Percentiles rank a stretch among this genome's conserved stretches.
Conservation (phyloP, 2,797 vertebrate species). For the Lindbergichthys nudifrons region DNA sequence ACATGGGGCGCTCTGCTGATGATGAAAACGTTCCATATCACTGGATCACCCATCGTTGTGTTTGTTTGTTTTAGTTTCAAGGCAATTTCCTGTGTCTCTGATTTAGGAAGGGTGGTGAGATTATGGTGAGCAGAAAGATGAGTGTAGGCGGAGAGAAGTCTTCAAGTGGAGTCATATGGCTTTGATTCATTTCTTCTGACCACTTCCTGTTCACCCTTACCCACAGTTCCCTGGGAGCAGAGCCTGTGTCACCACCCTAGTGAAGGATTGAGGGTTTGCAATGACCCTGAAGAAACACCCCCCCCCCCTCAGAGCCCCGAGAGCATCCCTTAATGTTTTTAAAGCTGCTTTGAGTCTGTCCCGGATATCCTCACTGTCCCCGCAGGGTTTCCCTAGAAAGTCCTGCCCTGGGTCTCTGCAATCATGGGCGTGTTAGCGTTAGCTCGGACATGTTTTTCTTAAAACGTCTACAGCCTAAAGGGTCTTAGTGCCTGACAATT, state of each 20-base stretch:
- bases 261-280: conserved; percentile 61
- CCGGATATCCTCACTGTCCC: conserved; percentile 77
- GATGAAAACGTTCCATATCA: conserved; percentile 48
- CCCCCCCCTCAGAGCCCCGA: conserved; percentile 50
- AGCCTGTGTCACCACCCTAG: conserved; percentile 60
- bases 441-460: conserved; percentile 60
- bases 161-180: conserved; percentile 69
- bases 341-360: conserved; percentile 80
- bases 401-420: conserved; percentile 55
- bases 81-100: conserved; percentile 61
- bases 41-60: conserved; percentile 45
- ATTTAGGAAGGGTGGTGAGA: conserved; percentile 36
- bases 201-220: conserved; percentile 75
- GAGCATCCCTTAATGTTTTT: conserved; percentile 76
- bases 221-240: conserved; percentile 64
- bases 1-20: conserved; percentile 26
- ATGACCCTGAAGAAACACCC: conserved; percentile 62
- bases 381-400: conserved; percentile 60
- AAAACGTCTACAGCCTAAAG: conserved; percentile 62
- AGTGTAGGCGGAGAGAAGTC: conserved; percentile 55
- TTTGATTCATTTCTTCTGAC: conserved; percentile 75
- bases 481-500: conserved; percentile 67
- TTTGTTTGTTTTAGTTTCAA: conserved; percentile 59
- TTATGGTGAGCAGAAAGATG: conserved; percentile 3
- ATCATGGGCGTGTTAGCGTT: conserved; percentile 64